Percentiles rank a stretch among this genome's conserved stretches.
Conservation (phyloP, 2,113 vertebrate species). For the Oreocharis arfaki region DNA sequence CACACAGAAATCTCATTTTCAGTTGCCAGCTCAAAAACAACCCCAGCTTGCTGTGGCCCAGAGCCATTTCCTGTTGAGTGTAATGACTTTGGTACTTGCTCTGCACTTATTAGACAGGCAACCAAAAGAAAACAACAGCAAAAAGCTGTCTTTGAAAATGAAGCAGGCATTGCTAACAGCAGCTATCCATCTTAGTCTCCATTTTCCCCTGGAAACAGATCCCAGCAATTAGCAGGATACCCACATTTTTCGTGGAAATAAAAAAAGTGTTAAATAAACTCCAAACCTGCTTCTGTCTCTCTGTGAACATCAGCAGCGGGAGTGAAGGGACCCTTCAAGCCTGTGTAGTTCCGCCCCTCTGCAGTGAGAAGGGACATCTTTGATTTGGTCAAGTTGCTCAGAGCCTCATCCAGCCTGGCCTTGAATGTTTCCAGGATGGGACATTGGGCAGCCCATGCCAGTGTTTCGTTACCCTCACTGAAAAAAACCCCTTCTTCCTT, state of each 20-base stretch:
- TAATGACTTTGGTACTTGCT: slow-evolving; percentile 11
- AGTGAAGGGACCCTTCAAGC: not conserved
- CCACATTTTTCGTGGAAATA: not conserved
- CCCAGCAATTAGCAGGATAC: not conserved
- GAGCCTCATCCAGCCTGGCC: not conserved
- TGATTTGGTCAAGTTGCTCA: not conserved
- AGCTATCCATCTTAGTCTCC: not conserved
- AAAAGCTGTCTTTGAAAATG: not conserved
- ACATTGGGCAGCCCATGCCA: not conserved
- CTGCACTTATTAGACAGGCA: not conserved
- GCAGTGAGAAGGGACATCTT: not conserved
- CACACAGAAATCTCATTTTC: slow-evolving; percentile 9
- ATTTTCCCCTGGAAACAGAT: not conserved
- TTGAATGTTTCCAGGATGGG: not conserved
- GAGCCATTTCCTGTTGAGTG: slow-evolving; percentile 35
- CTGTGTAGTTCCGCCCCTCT: not conserved
- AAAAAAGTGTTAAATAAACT: not conserved
- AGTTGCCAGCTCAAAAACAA: slow-evolving; percentile 22
- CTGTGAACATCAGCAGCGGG: not conserved
- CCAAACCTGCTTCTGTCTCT: not conserved
- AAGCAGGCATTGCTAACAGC: not conserved
- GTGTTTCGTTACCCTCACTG: not conserved
- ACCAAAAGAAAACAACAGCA: not conserved
- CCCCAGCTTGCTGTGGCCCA: not conserved
- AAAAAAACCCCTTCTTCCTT: not conserved